A percentile compares a stretch with the other conserved stretches of the same genome.
These are phyloP conservation scores for Drosophila tropicalis DNA, from an alignment of 1,140 invertebrate species.

Conservation along the genomic window DNA sequence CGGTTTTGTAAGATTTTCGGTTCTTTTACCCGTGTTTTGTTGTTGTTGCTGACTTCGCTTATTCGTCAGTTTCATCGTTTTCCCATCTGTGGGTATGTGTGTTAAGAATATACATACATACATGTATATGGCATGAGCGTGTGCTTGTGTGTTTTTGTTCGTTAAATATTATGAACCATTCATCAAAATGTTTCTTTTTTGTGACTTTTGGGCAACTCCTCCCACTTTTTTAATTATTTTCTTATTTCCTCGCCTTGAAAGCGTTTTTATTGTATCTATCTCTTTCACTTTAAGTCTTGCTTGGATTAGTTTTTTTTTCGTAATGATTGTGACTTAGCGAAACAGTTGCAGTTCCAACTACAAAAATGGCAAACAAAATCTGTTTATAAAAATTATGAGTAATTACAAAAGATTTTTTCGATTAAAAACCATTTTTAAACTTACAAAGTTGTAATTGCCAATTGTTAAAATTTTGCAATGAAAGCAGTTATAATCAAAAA, in stretches of 20 bases:
- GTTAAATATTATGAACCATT: slow-evolving; percentile 76
- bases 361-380: background rate
- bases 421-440: background rate
- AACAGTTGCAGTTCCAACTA: slow-evolving; percentile 21
- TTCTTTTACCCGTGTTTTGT: slow-evolving; percentile 44
- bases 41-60: slow-evolving; percentile 73
- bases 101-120: background rate
- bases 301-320: no score
- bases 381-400: slow-evolving; percentile 37
- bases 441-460: background rate
- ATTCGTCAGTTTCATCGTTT: slow-evolving; percentile 60
- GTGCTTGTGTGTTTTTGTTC: slow-evolving; percentile 35
- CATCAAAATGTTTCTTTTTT: slow-evolving; percentile 69
- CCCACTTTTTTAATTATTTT: slow-evolving; percentile 71
- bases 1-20: slow-evolving; percentile 78
- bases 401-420: background rate
- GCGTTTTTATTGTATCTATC: slow-evolving; percentile 14
- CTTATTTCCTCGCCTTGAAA: slow-evolving; percentile 5
- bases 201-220: slow-evolving; percentile 68
- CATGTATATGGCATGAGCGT: slow-evolving; percentile 11
- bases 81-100: background rate
- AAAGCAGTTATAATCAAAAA: background rate
- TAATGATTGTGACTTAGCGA: background rate
- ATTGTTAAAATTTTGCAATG: background rate
- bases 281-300: no score